These are phyloP conservation scores for Cephonodes hylas DNA, from an alignment of 2,888 invertebrate species.

Conservation along the genomic window DNA sequence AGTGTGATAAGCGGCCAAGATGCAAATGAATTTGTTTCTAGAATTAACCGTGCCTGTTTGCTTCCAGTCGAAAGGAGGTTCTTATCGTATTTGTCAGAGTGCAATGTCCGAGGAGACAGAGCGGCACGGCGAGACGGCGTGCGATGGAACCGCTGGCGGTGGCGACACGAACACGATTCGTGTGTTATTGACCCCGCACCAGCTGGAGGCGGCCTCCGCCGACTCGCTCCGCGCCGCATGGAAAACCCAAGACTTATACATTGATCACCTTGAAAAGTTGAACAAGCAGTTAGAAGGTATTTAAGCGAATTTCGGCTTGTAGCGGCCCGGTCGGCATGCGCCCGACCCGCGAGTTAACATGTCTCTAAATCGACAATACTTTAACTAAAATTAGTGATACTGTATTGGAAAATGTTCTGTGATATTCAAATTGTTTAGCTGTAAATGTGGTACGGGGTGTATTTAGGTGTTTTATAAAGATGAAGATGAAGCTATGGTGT, in stretches of 20 bases:
- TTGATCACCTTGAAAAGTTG: slow-evolving; percentile 88
- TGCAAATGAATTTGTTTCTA: slow-evolving; percentile 49
- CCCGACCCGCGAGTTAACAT: slow-evolving; percentile 63
- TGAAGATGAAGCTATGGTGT: slow-evolving; percentile 62
- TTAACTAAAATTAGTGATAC: slow-evolving; percentile 79
- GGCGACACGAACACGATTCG: slow-evolving; percentile 79
- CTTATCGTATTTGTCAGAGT: slow-evolving; percentile 69
- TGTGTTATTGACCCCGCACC: slow-evolving; percentile 83
- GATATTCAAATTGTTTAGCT: slow-evolving; percentile 63
- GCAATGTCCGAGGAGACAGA: slow-evolving; percentile 79
- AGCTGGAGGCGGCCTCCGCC: slow-evolving; percentile 83
- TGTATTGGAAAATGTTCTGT: slow-evolving; percentile 68
- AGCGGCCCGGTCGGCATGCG: slow-evolving; percentile 67
- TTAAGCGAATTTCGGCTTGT: slow-evolving; percentile 78
- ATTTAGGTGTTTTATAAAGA: slow-evolving; percentile 67
- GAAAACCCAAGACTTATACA: slow-evolving; percentile 88
- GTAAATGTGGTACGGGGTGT: slow-evolving; percentile 72
- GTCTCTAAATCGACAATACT: slow-evolving; percentile 78
- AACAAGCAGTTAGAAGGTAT: slow-evolving; percentile 90
- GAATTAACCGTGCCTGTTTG: slow-evolving; percentile 59
- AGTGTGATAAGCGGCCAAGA: slow-evolving; percentile 60
- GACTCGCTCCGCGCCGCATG: slow-evolving; percentile 86
- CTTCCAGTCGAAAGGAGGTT: slow-evolving; percentile 72
- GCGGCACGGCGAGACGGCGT: slow-evolving; percentile 71
- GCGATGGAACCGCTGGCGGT: slow-evolving; percentile 68